These are phyloP conservation scores for Crypturellus tataupa DNA, from an alignment of 2,797 vertebrate species.

Conservation along the genomic window DNA sequence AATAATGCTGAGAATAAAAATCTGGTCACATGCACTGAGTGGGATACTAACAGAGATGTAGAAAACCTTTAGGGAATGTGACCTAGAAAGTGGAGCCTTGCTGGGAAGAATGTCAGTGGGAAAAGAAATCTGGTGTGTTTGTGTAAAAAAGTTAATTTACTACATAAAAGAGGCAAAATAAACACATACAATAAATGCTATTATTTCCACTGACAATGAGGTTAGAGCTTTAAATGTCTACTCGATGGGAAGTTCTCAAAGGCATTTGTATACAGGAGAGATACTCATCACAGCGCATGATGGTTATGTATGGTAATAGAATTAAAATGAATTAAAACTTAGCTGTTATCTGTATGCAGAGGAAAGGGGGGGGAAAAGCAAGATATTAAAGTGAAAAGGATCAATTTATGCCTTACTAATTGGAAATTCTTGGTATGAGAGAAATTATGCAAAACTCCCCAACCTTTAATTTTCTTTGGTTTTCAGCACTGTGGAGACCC, in stretches of 20 bases:
- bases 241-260: conserved; percentile 51
- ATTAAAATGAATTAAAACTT: conserved; percentile 78
- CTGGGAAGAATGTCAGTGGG: background rate
- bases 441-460: conserved; percentile 79
- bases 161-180: conserved; percentile 48
- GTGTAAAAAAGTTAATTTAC: conserved; percentile 53
- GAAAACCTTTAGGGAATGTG: conserved; percentile 4
- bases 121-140: background rate
- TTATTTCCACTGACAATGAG: conserved; percentile 46
- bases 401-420: conserved; percentile 78
- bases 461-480: conserved; percentile 77
- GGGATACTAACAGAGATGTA: background rate
- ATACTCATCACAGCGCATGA: conserved; percentile 68
- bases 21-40: background rate
- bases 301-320: conserved; percentile 69
- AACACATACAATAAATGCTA: conserved; percentile 40
- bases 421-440: conserved; percentile 71
- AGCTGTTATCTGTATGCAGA: conserved; percentile 69
- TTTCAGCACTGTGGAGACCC: conserved; percentile 61
- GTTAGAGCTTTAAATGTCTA: conserved; percentile 48
- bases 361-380: background rate
- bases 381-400: conserved; percentile 75
- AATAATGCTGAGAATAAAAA: background rate
- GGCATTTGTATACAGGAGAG: conserved; percentile 56
- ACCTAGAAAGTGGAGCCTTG: background rate